Percentiles rank a stretch among this genome's conserved stretches.
These are phyloP conservation scores for Cotesia chilonis DNA, from an alignment of 1,140 invertebrate species.

Conservation along the genomic window DNA sequence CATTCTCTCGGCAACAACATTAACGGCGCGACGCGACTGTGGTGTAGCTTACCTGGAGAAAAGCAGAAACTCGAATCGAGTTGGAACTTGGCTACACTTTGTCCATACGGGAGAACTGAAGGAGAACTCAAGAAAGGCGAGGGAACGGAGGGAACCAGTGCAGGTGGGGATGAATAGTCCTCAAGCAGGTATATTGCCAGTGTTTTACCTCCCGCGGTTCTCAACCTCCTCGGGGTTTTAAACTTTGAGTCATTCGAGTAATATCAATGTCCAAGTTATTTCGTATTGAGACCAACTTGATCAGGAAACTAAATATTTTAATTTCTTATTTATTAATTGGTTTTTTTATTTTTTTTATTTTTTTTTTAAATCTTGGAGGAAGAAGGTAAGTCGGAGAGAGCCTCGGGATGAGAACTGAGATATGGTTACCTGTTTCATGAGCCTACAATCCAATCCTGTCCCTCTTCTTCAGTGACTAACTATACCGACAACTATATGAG, in stretches of 20 bases:
- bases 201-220: constrained; percentile 58
- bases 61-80: constrained; percentile 17
- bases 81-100: neutral
- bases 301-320: no score
- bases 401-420: constrained; percentile 51
- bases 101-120: constrained; percentile 47
- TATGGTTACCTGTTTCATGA: constrained; percentile 14
- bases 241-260: no score
- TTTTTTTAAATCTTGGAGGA: neutral
- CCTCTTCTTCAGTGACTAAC: constrained; percentile 22
- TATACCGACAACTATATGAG: constrained; percentile 43
- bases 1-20: constrained; percentile 50
- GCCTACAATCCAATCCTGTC: constrained; percentile 16
- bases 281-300: neutral
- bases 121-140: constrained; percentile 42
- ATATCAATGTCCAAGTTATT: neutral
- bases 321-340: no score
- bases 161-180: constrained; percentile 48
- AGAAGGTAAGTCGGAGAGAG: constrained; percentile 14
- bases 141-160: constrained; percentile 16
- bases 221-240: constrained; percentile 46
- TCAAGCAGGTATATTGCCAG: constrained; percentile 58
- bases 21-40: constrained; percentile 46
- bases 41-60: constrained; percentile 9
- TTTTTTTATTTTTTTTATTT: no score